These are phyloP conservation scores for Tetragonula clypearis DNA, from an alignment of 1,140 invertebrate species.

Conservation along the genomic window DNA sequence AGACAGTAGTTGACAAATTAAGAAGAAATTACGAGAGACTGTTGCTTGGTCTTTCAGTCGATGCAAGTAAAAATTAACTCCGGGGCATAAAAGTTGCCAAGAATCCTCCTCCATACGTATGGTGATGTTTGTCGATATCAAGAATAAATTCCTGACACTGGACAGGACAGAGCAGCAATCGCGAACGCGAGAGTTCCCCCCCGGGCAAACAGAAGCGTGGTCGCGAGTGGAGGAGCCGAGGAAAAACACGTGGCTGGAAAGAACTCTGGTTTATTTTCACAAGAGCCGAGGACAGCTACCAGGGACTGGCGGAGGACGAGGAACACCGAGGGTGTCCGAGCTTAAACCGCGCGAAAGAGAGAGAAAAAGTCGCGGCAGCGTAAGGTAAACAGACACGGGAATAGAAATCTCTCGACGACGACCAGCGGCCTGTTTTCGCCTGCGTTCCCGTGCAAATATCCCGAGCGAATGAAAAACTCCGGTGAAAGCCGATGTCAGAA, in stretches of 20 bases:
- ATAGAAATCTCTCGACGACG: slow-evolving; percentile 42
- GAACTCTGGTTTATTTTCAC: slow-evolving; percentile 44
- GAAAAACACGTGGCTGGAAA: slow-evolving; percentile 14
- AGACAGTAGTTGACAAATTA: too few species aligned
- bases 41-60: too few species aligned
- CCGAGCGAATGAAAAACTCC: slow-evolving; percentile 31
- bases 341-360: not conserved
- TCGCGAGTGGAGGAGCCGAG: not conserved
- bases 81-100: too few species aligned
- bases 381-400: slow-evolving; percentile 41
- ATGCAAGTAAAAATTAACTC: not conserved
- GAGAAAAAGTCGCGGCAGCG: slow-evolving; percentile 12
- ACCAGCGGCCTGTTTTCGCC: slow-evolving; percentile 11
- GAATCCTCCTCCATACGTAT: not conserved
- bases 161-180: not conserved
- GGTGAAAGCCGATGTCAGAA: slow-evolving; percentile 29
- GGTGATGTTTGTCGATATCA: not conserved
- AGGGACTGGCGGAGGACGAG: not conserved
- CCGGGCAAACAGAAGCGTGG: not conserved
- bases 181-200: not conserved
- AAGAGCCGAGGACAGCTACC: not conserved
- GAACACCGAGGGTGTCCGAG: not conserved
- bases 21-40: too few species aligned
- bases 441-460: slow-evolving; percentile 35
- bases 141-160: not conserved